phyloP scores from a whole-genome alignment of 2,797 vertebrate species.

The Garrulus glandarius region DNA sequence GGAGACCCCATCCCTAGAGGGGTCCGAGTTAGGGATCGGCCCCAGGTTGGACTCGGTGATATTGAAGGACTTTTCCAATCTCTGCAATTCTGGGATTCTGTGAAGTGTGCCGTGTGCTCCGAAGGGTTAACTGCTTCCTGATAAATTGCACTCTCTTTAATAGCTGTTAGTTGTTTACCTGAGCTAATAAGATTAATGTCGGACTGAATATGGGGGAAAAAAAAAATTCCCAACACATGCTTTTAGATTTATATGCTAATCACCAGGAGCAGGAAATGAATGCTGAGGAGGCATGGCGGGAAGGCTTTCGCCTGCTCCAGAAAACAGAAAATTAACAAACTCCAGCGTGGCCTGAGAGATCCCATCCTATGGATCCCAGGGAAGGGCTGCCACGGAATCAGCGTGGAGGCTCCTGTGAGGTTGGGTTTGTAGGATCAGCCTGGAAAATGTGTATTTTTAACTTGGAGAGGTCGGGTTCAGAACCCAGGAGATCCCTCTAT shows the following conservation, averaged over 20 bases:
- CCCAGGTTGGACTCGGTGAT: fast-evolving
- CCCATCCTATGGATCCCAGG: fast-evolving
- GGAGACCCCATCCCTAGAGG: background rate
- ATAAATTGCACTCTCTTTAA: background rate
- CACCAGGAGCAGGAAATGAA: background rate
- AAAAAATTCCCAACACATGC: background rate
- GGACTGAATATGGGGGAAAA: background rate
- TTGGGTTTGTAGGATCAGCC: background rate
- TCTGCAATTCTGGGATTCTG: fast-evolving
- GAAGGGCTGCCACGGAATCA: background rate
- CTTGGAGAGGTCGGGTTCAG: constrained; percentile 58
- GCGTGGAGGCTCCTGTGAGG: background rate
- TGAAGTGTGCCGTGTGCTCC: fast-evolving
- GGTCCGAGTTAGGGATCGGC: fast-evolving
- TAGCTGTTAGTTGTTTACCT: constrained; percentile 45
- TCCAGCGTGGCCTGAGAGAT: background rate
- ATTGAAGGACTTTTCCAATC: background rate
- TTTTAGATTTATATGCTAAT: constrained; percentile 38
- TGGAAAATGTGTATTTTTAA: constrained; percentile 47
- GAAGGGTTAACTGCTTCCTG: background rate
- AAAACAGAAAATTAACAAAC: background rate
- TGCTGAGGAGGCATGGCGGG: background rate
- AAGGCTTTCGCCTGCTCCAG: background rate
- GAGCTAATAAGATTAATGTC: constrained; percentile 35
- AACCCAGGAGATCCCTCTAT: constrained; percentile 37